Evolutionary conservation across 1,140 invertebrate species (phyloP).

Genomic region (Anastrepha ludens): DNA sequence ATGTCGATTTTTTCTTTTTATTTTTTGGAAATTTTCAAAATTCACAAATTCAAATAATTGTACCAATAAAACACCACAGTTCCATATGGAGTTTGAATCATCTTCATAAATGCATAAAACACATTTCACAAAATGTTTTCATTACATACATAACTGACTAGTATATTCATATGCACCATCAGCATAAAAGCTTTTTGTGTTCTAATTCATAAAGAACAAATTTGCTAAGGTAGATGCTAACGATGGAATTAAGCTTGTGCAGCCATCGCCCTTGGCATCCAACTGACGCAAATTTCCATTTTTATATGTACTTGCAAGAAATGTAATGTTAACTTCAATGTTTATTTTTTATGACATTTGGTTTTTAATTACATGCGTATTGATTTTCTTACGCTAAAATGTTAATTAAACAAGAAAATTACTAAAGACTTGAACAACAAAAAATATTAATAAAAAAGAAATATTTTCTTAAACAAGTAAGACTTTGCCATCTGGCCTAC

Average conservation of each 20-base stretch:
- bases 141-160: background rate
- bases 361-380: conserved; percentile 52
- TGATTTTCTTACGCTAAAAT: conserved; percentile 51
- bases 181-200: conserved; percentile 41
- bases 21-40: conserved; percentile 69
- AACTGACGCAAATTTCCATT: conserved; percentile 29
- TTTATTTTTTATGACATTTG: conserved; percentile 22
- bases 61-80: background rate
- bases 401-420: conserved; percentile 50
- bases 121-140: conserved; percentile 42
- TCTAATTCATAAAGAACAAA: conserved; percentile 46
- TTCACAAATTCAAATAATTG: conserved; percentile 54
- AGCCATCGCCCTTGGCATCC: background rate
- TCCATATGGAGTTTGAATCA: conserved; percentile 13
- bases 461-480: conserved; percentile 45
- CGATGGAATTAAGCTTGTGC: background rate
- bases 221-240: conserved; percentile 13
- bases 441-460: conserved; percentile 53
- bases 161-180: conserved; percentile 10
- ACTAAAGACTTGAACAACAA: conserved; percentile 53
- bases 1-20: conserved; percentile 64
- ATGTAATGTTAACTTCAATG: conserved; percentile 14
- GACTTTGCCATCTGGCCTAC: conserved; percentile 42
- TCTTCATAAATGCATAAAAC: conserved; percentile 32
- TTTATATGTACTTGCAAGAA: conserved; percentile 27